Conservation (phyloP, 1,140 invertebrate genomes). For the Caenorhabditis inopinata region DNA sequence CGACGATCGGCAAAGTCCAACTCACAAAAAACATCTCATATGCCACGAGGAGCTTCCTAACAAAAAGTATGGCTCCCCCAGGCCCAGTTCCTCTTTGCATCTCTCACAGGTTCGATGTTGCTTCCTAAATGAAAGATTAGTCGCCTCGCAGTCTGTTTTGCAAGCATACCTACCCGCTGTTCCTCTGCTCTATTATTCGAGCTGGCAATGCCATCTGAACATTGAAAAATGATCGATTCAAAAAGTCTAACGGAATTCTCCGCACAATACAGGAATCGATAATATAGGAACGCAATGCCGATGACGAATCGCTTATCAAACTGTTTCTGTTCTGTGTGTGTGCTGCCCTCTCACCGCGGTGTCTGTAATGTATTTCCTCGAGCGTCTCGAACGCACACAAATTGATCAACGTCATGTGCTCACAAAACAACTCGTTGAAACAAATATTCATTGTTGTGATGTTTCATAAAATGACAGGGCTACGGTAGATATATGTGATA, state of each 20-base stretch:
- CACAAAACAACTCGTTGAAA: no score
- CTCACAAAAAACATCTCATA: constrained; percentile 35
- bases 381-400: not conserved
- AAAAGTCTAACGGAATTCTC: no score
- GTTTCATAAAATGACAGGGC: no score
- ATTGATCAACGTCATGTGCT: no score
- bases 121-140: not conserved
- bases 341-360: not conserved
- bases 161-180: not conserved
- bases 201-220: not conserved
- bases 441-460: no score
- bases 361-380: not conserved
- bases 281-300: not conserved
- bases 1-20: no score
- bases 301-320: constrained; percentile 34
- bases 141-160: no score
- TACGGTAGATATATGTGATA: no score
- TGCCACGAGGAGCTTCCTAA: constrained; percentile 30
- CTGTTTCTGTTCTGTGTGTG: constrained; percentile 23
- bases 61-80: constrained; percentile 22
- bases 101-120: constrained; percentile 2
- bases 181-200: not conserved
- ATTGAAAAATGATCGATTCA: not conserved
- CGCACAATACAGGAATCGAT: no score
- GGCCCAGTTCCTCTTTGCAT: not conserved